Evolutionary conservation across 1,140 invertebrate genomes (phyloP).

Genomic region (Pseudomyrmex flavicornis): DNA sequence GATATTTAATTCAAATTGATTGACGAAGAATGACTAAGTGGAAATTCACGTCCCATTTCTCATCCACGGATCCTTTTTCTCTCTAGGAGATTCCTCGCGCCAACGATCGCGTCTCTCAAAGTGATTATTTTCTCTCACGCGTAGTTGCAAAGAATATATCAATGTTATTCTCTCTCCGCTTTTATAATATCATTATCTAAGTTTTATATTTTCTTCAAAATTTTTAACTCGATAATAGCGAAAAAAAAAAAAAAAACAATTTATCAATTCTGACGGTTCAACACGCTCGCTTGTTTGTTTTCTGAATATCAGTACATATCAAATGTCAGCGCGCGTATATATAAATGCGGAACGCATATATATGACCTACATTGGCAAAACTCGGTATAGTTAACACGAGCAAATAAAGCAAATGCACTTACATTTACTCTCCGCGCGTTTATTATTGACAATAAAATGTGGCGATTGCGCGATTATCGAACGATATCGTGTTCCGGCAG

Average conservation of each 20-base stretch:
- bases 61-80: background rate
- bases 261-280: slow-evolving; percentile 34
- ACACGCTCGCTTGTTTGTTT: slow-evolving; percentile 37
- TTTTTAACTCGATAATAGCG: slow-evolving; percentile 2
- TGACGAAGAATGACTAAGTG: background rate
- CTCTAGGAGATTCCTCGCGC: background rate
- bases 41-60: background rate
- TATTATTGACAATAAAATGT: background rate
- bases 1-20: slow-evolving; percentile 16
- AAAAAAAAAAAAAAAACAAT: slow-evolving; percentile 14
- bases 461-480: no score
- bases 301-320: slow-evolving; percentile 2
- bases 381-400: slow-evolving; percentile 5
- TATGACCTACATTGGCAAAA: slow-evolving; percentile 30
- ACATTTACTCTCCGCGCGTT: background rate
- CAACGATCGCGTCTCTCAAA: background rate
- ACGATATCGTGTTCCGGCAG: no score
- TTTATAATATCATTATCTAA: slow-evolving; percentile 12
- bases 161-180: background rate
- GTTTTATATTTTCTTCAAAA: background rate
- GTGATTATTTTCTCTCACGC: background rate
- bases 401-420: slow-evolving; percentile 22
- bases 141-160: background rate
- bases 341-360: background rate
- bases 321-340: slow-evolving; percentile 18